Base-by-base conservation (phyloP, 2,797 vertebrate species). In the Crax fasciolata region DNA sequence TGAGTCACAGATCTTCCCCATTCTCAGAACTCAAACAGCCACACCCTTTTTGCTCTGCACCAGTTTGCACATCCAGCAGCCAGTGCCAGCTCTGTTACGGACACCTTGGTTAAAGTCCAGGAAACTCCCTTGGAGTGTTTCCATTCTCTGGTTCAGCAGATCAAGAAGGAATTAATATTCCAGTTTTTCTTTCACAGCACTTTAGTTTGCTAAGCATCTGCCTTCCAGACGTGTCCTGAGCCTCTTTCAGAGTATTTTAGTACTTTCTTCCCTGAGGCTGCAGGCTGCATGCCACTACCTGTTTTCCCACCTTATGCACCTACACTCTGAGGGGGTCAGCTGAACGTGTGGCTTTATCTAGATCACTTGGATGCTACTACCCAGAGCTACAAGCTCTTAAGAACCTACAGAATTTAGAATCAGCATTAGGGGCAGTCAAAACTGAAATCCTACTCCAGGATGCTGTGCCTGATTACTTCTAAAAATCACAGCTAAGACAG, bases 81-180 rank as follows among this genome's bases (percentile, higher is more conserved):
- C 28, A 81, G 9, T 51, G 35, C 32, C 61, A 91, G 85, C n/a
- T 85, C n/a, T 75, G 28, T 73, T 88, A 81, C 9, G 11, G 63
- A 96, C 77, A 87, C 43, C 59, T 82, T 83, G 63, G 84, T 70
- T 74, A 9, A 71, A 88, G 76, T 81, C 84, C 89, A 94, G 82
- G 83, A 75, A 94, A 94, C 70, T 79, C 73, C 88, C 86, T 57
- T 95, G 96, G 80, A 88, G 72, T 2, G 10, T 27, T 48, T 86
- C 76, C 17, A 62, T 59, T 39, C 70, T 70, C 48, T 58, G 39
- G 16, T 24, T 92, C 54, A 74, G n/a, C 8, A 68, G 18, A 81
- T 30, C 28, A 66, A 79, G 32, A 3, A 68, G 2, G 10, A 84
- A 67, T 27, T 76, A 3, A 75, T 84, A 35, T 75, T 84, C 21